Evolutionary conservation across 2,113 vertebrate species (phyloP).

Genomic region (Lates calcarifer): DNA sequence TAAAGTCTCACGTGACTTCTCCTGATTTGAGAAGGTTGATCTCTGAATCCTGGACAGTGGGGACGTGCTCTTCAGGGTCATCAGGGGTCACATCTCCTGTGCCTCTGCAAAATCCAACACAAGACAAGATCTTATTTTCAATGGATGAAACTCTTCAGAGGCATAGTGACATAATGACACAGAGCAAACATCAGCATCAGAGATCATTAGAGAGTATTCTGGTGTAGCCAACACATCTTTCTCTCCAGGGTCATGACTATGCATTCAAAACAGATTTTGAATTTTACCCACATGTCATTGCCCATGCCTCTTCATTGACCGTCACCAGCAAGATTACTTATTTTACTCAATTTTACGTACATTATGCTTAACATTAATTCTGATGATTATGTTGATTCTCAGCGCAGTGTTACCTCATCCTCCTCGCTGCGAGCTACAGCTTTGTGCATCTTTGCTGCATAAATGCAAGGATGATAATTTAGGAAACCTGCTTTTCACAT

Average conservation of each 20-base stretch:
- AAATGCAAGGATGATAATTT: not conserved
- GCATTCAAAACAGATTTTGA: not conserved
- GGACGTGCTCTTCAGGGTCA: constrained; percentile 84
- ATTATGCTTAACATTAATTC: not conserved
- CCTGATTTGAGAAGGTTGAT: constrained; percentile 92
- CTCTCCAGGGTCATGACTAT: not conserved
- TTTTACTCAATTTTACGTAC: not conserved
- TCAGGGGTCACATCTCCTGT: constrained; percentile 84
- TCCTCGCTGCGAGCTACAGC: not conserved
- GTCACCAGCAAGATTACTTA: too few species aligned
- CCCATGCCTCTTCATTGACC: not conserved
- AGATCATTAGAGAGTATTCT: not conserved
- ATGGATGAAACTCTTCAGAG: not conserved
- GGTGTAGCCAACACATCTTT: not conserved
- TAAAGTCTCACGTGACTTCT: constrained; percentile 91
- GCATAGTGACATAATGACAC: not conserved
- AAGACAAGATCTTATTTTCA: constrained; percentile 10
- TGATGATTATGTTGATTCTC: not conserved
- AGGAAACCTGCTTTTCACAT: not conserved
- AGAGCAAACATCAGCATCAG: not conserved
- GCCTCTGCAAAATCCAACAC: constrained; percentile 60
- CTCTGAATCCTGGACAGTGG: constrained; percentile 91
- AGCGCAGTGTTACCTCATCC: not conserved
- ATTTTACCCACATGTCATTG: not conserved
- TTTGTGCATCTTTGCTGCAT: constrained; percentile 1